Evolutionary conservation across 2,113 vertebrate genomes (phyloP).

Genomic region (Pardalotus punctatus): DNA sequence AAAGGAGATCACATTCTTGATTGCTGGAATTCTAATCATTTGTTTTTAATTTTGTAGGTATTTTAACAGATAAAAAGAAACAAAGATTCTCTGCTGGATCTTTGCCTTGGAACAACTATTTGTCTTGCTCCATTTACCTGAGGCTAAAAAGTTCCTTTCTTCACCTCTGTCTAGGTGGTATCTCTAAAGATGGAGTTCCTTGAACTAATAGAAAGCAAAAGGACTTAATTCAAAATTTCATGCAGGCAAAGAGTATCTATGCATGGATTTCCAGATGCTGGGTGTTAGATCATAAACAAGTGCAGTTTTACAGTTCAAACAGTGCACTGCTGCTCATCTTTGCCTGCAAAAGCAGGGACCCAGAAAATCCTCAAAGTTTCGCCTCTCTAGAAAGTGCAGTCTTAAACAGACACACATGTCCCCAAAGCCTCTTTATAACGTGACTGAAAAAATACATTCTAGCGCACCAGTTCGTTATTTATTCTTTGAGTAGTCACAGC

Average conservation of each 20-base stretch:
- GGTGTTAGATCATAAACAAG: neutral
- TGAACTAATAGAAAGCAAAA: neutral
- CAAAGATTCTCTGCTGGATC: conserved; percentile 44
- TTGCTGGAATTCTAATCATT: conserved; percentile 48
- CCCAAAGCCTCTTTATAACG: neutral
- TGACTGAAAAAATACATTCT: neutral
- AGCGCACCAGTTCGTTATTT: neutral
- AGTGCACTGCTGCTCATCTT: neutral
- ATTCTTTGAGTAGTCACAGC: neutral
- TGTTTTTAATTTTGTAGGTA: conserved; percentile 49
- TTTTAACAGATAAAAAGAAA: conserved; percentile 54
- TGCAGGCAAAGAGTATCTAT: neutral
- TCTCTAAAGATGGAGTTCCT: neutral
- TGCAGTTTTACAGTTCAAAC: neutral
- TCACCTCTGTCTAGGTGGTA: conserved; percentile 42
- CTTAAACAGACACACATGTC: neutral
- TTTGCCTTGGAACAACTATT: conserved; percentile 31
- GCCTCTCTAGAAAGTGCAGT: neutral
- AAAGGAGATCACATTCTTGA: conserved; percentile 13
- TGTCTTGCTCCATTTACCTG: neutral
- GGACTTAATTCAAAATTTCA: neutral
- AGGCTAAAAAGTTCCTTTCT: conserved; percentile 42
- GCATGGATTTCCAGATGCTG: neutral
- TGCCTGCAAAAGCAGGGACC: neutral
- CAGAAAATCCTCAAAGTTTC: neutral